Conservation (phyloP, 1,140 invertebrate genomes). For the Phthorimaea operculella region DNA sequence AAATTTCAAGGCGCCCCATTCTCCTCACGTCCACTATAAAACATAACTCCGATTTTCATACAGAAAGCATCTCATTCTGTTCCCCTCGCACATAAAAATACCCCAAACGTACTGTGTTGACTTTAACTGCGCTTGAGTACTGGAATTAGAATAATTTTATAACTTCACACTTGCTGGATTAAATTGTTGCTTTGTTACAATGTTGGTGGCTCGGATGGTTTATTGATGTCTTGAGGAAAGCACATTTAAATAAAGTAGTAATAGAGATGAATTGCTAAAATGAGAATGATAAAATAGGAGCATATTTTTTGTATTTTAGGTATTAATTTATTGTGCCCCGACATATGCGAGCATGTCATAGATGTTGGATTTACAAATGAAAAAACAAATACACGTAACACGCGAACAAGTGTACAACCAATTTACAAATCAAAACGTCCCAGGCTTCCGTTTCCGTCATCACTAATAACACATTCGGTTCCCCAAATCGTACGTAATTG, state of each 20-base stretch:
- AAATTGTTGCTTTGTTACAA: not conserved
- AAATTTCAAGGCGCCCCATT: conserved; percentile 30
- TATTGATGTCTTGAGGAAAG: too few relatives aligned
- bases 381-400: too few relatives aligned
- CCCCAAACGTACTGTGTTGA: conserved; percentile 24
- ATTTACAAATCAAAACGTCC: too few relatives aligned
- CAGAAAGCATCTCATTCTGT: conserved; percentile 31
- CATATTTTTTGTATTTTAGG: too few relatives aligned
- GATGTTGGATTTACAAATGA: too few relatives aligned
- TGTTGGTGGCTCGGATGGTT: not conserved
- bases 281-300: too few relatives aligned
- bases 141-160: conserved; percentile 1
- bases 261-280: too few relatives aligned
- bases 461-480: not conserved
- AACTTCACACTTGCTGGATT: conserved; percentile 4
- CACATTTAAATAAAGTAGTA: too few relatives aligned
- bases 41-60: conserved; percentile 59
- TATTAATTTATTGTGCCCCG: too few relatives aligned
- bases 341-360: too few relatives aligned
- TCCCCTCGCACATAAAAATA: conserved; percentile 36
- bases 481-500: conserved; percentile 19
- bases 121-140: conserved; percentile 12
- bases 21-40: conserved; percentile 52
- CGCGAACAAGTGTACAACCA: too few relatives aligned
- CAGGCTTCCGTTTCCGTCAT: too few relatives aligned